Conservation (phyloP, 2,113 vertebrate species). For the Trematocara nigrifrons region DNA sequence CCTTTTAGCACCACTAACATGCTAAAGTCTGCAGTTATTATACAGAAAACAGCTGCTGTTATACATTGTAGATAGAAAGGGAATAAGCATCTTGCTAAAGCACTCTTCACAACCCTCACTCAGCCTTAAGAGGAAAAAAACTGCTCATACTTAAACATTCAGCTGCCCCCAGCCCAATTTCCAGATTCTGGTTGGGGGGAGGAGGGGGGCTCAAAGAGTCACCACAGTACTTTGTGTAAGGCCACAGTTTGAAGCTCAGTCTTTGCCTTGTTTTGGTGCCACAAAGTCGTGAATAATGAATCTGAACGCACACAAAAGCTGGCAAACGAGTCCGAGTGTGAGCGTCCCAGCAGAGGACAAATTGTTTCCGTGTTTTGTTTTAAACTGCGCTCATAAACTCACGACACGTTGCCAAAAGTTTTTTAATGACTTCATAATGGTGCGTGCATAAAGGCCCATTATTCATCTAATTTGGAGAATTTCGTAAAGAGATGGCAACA, state of each 20-base stretch:
- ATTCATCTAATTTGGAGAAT: background rate
- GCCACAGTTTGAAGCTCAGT: background rate
- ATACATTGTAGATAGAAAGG: background rate
- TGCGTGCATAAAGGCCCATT: background rate
- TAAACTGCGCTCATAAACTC: background rate
- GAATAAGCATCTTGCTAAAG: background rate
- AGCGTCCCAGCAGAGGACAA: background rate
- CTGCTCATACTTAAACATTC: background rate
- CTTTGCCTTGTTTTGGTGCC: background rate
- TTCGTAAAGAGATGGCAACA: background rate
- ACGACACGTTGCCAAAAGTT: background rate
- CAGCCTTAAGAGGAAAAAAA: background rate
- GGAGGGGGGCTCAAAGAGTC: background rate
- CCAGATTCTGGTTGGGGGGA: background rate
- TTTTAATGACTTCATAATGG: background rate
- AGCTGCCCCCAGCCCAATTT: background rate
- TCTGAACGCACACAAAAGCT: background rate
- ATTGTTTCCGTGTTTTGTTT: slow-evolving; percentile 1
- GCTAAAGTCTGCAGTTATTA: background rate
- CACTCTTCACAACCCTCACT: background rate
- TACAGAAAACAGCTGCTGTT: background rate
- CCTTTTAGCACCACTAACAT: background rate
- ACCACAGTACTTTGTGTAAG: background rate
- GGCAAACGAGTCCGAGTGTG: background rate
- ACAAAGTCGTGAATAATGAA: background rate